A percentile compares a stretch with the other conserved stretches of the same genome.
Evolutionary conservation across 1,140 invertebrate species (phyloP).

Genomic region (Saxidomus purpurata): DNA sequence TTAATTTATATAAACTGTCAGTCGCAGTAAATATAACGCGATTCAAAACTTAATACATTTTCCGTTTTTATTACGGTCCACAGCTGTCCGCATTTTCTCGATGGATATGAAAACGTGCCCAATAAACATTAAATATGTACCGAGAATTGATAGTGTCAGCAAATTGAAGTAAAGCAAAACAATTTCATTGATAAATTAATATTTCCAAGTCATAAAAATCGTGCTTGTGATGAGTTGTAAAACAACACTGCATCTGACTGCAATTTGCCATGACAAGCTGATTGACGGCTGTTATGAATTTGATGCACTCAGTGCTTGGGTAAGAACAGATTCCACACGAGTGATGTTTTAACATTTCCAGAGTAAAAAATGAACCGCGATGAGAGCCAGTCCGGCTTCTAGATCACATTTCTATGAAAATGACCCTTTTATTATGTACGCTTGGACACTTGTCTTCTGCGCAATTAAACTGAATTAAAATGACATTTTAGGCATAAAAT

Average conservation of each 20-base stretch:
- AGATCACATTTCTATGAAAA: too few species aligned
- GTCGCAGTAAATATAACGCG: slow-evolving; percentile 5
- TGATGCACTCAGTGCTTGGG: not conserved
- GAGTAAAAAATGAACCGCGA: too few species aligned
- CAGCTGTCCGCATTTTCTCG: slow-evolving; percentile 16
- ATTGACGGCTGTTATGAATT: not conserved
- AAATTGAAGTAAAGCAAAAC: slow-evolving; percentile 14
- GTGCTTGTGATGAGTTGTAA: not conserved
- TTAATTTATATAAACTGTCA: slow-evolving; percentile 39
- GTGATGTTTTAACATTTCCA: too few species aligned
- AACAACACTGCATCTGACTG: not conserved
- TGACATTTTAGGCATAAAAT: too few species aligned
- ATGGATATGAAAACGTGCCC: not conserved
- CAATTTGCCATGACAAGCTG: not conserved
- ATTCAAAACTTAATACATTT: slow-evolving; percentile 40
- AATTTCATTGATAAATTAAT: slow-evolving; percentile 29
- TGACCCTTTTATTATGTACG: too few species aligned
- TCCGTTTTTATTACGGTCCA: not conserved
- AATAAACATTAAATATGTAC: slow-evolving; percentile 28
- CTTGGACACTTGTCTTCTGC: too few species aligned
- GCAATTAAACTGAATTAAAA: too few species aligned
- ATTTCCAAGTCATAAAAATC: not conserved
- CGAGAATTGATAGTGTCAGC: slow-evolving; percentile 8
- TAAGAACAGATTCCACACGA: too few species aligned
- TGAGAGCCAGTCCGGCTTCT: too few species aligned